Evolutionary conservation across 2,888 invertebrate genomes (phyloP).

Genomic region (Leucophora obtusa): DNA sequence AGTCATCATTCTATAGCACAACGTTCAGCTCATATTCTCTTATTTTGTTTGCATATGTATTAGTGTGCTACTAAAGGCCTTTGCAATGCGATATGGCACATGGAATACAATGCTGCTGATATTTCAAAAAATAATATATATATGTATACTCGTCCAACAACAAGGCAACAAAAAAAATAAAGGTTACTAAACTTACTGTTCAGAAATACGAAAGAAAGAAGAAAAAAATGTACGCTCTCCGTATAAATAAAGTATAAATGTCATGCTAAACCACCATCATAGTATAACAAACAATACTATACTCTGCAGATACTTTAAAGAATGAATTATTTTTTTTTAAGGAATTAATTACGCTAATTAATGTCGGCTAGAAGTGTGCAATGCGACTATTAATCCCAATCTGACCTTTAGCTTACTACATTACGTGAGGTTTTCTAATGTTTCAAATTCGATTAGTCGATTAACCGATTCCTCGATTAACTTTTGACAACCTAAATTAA

Average conservation of each 20-base stretch:
- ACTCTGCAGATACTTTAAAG: neutral
- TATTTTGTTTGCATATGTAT: conserved; percentile 22
- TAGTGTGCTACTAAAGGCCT: conserved; percentile 20
- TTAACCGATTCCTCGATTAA: no score
- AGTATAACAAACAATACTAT: neutral
- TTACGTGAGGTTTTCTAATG: no score
- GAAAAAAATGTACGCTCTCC: neutral
- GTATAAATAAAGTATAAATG: conserved; percentile 17
- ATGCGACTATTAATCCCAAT: no score
- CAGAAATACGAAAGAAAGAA: neutral
- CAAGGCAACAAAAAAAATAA: neutral
- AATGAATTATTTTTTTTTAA: neutral
- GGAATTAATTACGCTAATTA: no score
- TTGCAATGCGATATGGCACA: neutral
- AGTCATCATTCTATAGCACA: conserved; percentile 18
- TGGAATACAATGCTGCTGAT: neutral
- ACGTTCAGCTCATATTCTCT: conserved; percentile 40
- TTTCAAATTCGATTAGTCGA: no score
- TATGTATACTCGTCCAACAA: no score
- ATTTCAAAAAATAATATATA: neutral
- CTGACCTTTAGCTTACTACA: no score
- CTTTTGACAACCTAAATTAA: no score
- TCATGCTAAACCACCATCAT: conserved; percentile 1
- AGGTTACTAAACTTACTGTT: conserved; percentile 21
- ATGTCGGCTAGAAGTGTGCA: no score